Evolutionary conservation across 2,888 invertebrate species (phyloP).

Genomic region (Caenorhabditis sp.): DNA sequence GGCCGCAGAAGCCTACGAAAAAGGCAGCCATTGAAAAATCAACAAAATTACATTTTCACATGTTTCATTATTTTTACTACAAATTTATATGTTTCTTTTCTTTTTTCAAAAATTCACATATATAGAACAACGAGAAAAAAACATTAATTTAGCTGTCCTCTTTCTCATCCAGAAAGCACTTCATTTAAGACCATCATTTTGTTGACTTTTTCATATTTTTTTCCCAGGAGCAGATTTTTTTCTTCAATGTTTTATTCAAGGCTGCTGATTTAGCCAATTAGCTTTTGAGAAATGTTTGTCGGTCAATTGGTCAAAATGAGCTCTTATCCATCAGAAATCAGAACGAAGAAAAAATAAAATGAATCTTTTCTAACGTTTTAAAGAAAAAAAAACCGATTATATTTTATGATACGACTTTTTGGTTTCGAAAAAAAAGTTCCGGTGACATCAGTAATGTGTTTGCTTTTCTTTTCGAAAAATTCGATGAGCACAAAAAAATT

Average conservation of each 20-base stretch:
- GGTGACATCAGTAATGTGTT: not conserved
- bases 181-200: not conserved
- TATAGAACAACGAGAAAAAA: not conserved
- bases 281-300: too few relatives aligned
- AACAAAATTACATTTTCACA: too few relatives aligned
- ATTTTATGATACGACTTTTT: not conserved
- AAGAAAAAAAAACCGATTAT: not conserved
- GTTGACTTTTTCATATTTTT: not conserved
- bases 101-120: not conserved
- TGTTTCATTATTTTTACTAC: not conserved
- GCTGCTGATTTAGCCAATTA: too few relatives aligned
- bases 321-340: not conserved
- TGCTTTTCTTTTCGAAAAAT: not conserved
- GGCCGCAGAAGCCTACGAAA: too few relatives aligned
- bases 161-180: not conserved
- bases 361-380: not conserved
- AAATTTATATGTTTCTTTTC: too few relatives aligned
- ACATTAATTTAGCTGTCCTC: not conserved
- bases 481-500: too few relatives aligned
- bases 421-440: not conserved
- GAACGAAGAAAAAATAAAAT: not conserved
- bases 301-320: not conserved
- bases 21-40: too few relatives aligned
- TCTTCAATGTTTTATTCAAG: not conserved
- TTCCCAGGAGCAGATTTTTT: not conserved